phyloP scores from a whole-genome alignment of 1,140 invertebrate species.

The Coenobita brevimanus region DNA sequence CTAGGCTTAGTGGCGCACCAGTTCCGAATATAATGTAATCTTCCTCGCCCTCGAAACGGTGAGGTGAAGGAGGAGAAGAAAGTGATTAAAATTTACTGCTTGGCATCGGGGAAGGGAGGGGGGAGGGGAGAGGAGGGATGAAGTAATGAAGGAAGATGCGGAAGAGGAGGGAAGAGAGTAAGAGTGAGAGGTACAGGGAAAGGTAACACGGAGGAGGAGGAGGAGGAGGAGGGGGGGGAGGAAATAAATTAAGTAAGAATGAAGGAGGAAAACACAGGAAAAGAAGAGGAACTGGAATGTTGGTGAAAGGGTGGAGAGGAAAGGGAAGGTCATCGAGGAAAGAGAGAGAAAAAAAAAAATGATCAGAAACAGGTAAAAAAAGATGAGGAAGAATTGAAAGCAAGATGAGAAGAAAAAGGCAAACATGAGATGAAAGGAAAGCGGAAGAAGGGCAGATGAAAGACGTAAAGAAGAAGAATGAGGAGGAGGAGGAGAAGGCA shows the following conservation, averaged over 20 bases:
- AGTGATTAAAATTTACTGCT: no score
- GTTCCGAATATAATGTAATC: no score
- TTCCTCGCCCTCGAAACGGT: no score
- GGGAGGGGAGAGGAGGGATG: no score
- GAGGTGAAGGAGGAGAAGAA: no score
- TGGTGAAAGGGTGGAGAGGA: background rate
- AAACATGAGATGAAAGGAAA: background rate
- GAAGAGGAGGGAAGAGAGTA: background rate
- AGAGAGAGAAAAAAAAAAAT: background rate
- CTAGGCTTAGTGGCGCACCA: no score
- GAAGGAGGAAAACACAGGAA: background rate
- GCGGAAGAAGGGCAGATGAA: background rate
- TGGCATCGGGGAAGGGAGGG: no score
- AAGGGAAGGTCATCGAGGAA: background rate
- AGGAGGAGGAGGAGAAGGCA: background rate
- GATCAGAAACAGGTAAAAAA: no score
- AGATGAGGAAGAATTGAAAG: no score
- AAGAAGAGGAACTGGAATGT: background rate
- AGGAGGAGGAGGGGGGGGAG: background rate
- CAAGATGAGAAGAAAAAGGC: no score
- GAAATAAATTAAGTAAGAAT: background rate
- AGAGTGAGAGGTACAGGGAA: background rate
- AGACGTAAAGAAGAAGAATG: background rate
- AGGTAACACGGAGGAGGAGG: background rate
- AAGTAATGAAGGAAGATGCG: no score